Evolutionary conservation across 1,140 invertebrate genomes (phyloP).

Genomic region (Drosophila melanica): DNA sequence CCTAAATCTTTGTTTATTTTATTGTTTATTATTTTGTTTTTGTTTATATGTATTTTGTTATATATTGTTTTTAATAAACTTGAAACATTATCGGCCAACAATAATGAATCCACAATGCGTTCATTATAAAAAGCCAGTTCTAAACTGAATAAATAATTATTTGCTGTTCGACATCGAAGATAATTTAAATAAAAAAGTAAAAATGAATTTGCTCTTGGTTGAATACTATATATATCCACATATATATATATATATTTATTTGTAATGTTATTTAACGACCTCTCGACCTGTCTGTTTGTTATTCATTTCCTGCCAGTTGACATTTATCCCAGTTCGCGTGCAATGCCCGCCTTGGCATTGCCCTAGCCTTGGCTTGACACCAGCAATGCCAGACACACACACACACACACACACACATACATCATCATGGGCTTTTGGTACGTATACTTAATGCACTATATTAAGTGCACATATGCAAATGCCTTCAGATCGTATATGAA

Average conservation of each 20-base stretch:
- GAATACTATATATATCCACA: no score
- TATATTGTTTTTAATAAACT: no score
- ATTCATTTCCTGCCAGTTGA: constrained; percentile 31
- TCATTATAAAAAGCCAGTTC: no score
- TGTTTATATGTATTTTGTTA: no score
- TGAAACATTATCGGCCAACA: no score
- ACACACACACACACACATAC: not conserved
- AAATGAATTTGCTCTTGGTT: no score
- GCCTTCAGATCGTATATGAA: constrained; percentile 10
- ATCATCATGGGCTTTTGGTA: constrained; percentile 1
- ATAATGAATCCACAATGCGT: no score
- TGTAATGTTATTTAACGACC: constrained; percentile 8
- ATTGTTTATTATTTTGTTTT: no score
- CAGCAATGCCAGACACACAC: constrained; percentile 4
- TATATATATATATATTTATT: not conserved
- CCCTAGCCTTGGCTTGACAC: constrained; percentile 25
- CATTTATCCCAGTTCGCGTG: constrained; percentile 46
- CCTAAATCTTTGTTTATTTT: no score
- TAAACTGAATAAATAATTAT: no score
- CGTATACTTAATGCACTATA: constrained; percentile 46
- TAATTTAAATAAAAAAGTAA: no score
- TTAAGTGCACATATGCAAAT: constrained; percentile 17
- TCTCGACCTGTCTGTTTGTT: constrained; percentile 1
- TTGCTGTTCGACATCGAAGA: no score
- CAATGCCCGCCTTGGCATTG: constrained; percentile 24